Base-by-base conservation (phyloP, 64 coral and sea anemone species). In the Hydrozoanthus tunicans region DNA sequence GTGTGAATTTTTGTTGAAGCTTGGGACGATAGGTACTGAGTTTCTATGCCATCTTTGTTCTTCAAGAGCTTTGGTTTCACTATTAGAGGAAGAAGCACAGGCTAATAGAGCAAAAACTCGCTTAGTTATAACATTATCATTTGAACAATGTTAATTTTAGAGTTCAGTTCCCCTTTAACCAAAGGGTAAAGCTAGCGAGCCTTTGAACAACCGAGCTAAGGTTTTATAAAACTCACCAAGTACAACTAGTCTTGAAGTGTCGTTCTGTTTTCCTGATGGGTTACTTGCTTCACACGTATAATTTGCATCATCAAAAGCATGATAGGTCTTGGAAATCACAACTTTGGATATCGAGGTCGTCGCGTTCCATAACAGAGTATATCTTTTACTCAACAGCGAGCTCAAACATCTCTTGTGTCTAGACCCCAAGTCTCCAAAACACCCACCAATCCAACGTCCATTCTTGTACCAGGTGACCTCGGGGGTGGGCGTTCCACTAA, bases 381-480 rank as follows among this genome's bases (percentile, higher is more conserved):
- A 74, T 88, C 84, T 72, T 59, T 5, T 60, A 23, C 84, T 57
- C 9, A 88, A 26, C 4, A 23, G 11, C 25, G 27, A 43, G 20
- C 55, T 7, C 4, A 24, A 14, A 57, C 84, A 88, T 26, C 67
- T 88, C 24, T 88, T 88, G 2, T 73, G 1, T 11, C 60, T 88
- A 14, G 84, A 51, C 2, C 84, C 84, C 56, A 88, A 24, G 55
- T 61, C 84, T 58, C 84, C 84, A 88, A 58, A 55, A 88, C 84
- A 88, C 53, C 10, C 6, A 23, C 84, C 84, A 57, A 88, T 88
- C 67, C 67, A 32, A 25, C 10, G 20, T 17, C 69, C 67, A 88
- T 88, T 88, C 56, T 88, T 88, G 66, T 74, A 74, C 84, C 84
- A 88, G 24, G 54, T 56, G 15, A 88, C 84, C 7, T 88, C 84